Evolutionary conservation across 2,113 vertebrate species (phyloP).

Genomic region (Onychostruthus taczanowskii): DNA sequence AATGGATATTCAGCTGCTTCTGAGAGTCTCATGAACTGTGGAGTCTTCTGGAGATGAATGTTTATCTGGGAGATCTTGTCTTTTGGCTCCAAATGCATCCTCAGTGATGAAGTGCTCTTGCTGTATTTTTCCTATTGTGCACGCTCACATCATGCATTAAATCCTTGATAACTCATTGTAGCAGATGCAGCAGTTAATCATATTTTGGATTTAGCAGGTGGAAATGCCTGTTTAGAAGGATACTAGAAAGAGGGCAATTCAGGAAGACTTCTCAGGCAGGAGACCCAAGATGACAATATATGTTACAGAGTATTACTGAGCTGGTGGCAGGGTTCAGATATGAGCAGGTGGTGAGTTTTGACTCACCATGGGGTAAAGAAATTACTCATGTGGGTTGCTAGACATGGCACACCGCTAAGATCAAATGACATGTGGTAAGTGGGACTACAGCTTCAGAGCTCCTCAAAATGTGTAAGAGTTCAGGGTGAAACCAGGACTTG

Average conservation of each 20-base stretch:
- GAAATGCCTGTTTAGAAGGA: neutral
- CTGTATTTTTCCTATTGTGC: neutral
- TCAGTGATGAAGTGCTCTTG: neutral
- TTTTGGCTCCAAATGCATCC: neutral
- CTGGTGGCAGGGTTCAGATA: neutral
- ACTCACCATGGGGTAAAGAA: neutral
- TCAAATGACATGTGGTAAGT: neutral
- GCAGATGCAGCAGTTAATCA: neutral
- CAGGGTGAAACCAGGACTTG: neutral
- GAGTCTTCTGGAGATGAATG: neutral
- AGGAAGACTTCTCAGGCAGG: neutral
- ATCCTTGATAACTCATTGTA: neutral
- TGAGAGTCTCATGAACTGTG: neutral
- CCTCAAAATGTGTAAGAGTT: neutral
- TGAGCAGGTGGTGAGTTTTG: neutral
- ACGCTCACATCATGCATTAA: neutral
- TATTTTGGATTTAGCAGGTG: neutral
- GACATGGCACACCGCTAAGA: neutral
- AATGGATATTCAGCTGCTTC: neutral
- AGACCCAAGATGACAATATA: neutral
- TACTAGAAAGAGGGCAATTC: neutral
- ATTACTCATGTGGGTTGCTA: neutral
- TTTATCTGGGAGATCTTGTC: neutral
- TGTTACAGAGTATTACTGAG: neutral
- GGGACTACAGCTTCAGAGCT: neutral